These are phyloP conservation scores for Squalus acanthias DNA, from an alignment of 2,797 vertebrate genomes.

Conservation along the genomic window DNA sequence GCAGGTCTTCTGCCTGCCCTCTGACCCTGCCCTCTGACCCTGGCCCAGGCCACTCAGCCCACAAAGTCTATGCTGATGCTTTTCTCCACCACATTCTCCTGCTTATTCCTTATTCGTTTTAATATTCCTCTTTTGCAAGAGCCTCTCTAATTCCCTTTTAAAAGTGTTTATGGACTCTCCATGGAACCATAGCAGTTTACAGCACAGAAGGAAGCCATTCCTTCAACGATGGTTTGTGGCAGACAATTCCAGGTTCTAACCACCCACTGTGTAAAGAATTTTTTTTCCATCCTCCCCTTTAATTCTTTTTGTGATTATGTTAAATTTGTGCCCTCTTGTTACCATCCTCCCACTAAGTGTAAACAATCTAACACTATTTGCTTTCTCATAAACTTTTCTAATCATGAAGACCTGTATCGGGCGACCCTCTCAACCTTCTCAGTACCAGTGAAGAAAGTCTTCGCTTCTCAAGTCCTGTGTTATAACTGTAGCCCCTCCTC, in stretches of 20 bases:
- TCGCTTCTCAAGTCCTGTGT: background rate
- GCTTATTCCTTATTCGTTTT: background rate
- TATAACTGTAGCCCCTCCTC: background rate
- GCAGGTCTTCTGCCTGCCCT: background rate
- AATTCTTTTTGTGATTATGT: background rate
- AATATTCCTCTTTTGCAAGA: background rate
- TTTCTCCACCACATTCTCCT: background rate
- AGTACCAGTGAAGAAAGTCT: background rate
- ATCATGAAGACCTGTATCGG: background rate
- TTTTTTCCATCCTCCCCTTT: background rate
- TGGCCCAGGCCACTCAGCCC: background rate
- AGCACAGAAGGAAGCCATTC: background rate
- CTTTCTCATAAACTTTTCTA: background rate
- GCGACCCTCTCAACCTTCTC: background rate
- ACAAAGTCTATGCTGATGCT: background rate
- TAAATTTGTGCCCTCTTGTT: background rate
- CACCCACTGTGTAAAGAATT: background rate
- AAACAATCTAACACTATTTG: background rate
- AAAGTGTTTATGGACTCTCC: background rate
- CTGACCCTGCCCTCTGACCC: background rate
- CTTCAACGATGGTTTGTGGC: background rate
- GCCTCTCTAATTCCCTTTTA: background rate
- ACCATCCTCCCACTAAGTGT: background rate
- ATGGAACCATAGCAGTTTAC: background rate
- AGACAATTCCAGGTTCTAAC: background rate